These are phyloP conservation scores for Otocyon megalotis DNA, from an alignment of 2,113 vertebrate genomes.

Conservation along the genomic window DNA sequence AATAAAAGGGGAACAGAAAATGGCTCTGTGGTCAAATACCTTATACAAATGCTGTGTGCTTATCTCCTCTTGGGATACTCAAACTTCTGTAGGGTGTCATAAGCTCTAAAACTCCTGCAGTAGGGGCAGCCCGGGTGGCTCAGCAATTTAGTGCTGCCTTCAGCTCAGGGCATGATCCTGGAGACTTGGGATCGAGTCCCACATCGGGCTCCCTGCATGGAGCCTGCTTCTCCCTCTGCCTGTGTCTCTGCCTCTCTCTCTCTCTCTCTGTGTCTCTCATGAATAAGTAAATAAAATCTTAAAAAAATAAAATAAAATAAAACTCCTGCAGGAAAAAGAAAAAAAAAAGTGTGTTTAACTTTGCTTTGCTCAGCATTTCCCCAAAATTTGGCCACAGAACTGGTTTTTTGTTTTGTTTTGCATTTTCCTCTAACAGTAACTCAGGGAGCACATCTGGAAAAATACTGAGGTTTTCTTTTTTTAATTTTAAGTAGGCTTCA, in stretches of 20 bases:
- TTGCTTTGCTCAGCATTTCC: neutral
- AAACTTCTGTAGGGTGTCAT: neutral
- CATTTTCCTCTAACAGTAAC: slow-evolving; percentile 9
- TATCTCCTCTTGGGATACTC: neutral
- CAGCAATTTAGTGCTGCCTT: too few relatives aligned
- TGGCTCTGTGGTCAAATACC: neutral
- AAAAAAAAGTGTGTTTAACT: slow-evolving; percentile 1
- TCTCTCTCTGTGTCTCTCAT: too few relatives aligned
- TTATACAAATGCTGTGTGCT: neutral
- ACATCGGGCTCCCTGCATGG: too few relatives aligned
- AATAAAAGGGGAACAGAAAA: neutral
- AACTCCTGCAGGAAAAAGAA: neutral
- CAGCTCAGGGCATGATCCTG: too few relatives aligned
- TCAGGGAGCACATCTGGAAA: slow-evolving; percentile 6
- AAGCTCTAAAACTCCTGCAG: neutral
- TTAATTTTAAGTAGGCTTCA: neutral
- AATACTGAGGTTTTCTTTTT: neutral
- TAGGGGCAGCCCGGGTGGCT: neutral
- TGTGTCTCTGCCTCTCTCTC: too few relatives aligned
- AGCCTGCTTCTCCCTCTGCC: too few relatives aligned
- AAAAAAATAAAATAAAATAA: neutral
- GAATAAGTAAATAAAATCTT: too few relatives aligned
- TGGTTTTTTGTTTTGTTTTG: neutral
- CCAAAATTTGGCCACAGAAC: slow-evolving; percentile 8
- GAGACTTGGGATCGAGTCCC: too few relatives aligned